phyloP scores from a whole-genome alignment of 2,797 vertebrate genomes.

The Acrocephalus scirpaceus region DNA sequence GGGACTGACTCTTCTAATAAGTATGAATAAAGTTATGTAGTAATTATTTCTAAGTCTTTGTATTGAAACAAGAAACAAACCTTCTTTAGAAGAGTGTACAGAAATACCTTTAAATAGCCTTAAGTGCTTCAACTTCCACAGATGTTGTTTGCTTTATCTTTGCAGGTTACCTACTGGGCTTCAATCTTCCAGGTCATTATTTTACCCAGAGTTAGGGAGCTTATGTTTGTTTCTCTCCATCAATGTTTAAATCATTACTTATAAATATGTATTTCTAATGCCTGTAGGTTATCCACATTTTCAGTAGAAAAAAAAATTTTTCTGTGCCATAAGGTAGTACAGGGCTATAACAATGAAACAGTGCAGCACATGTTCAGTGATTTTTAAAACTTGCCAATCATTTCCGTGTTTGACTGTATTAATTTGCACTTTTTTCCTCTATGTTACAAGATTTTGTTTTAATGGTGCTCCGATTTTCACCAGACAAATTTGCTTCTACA shows the following conservation, averaged over 20 bases:
- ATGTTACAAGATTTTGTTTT: not conserved
- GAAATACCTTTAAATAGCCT: not conserved
- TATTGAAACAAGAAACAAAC: not conserved
- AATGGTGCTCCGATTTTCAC: not conserved
- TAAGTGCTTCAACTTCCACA: not conserved
- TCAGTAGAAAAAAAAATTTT: not conserved
- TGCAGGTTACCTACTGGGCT: not conserved
- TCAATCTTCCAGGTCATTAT: not conserved
- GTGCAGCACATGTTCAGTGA: not conserved
- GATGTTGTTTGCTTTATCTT: not conserved
- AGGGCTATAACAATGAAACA: not conserved
- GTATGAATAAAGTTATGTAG: not conserved
- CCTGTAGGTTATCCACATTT: not conserved
- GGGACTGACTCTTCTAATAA: not conserved
- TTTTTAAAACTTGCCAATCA: not conserved
- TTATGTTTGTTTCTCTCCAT: not conserved
- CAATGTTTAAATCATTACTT: conserved; percentile 31
- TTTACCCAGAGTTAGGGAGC: not conserved
- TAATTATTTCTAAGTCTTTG: not conserved
- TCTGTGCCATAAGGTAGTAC: not conserved
- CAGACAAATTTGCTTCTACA: not conserved
- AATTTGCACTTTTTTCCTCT: not conserved
- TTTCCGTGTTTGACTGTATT: not conserved
- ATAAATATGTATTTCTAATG: conserved; percentile 20
- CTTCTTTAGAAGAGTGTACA: not conserved